Conservation (phyloP, 2,888 invertebrate genomes). For the Resseliella maxima region DNA sequence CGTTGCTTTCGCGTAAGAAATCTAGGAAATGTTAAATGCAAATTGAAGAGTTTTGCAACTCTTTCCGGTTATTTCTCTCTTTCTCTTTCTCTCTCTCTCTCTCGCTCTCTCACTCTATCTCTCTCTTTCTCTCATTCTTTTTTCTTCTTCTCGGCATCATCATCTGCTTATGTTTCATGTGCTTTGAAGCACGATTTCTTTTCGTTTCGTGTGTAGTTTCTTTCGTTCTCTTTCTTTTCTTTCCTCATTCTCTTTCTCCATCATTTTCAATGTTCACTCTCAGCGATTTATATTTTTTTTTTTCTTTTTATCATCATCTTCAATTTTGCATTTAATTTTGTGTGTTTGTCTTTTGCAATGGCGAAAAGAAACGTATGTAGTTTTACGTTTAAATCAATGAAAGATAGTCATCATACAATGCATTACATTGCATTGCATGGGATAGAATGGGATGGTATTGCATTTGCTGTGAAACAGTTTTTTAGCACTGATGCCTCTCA, state of each 20-base stretch:
- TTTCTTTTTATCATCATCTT: background rate
- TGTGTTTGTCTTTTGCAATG: constrained; percentile 19
- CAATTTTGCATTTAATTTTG: constrained; percentile 45
- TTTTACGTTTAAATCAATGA: constrained; percentile 2
- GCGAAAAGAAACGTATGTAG: background rate
- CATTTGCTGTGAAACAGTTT: background rate
- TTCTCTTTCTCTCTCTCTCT: too few species aligned
- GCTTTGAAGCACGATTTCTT: background rate
- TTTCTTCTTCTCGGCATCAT: background rate
- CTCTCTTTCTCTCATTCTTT: background rate
- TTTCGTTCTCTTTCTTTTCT: background rate
- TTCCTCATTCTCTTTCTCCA: background rate
- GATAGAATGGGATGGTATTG: background rate
- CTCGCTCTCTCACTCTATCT: too few species aligned
- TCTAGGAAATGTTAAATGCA: constrained; percentile 51
- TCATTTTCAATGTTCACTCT: background rate
- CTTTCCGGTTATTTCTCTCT: constrained; percentile 21
- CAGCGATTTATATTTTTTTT: background rate
- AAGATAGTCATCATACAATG: constrained; percentile 4
- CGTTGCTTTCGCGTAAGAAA: constrained; percentile 32
- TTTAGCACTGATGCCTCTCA: background rate
- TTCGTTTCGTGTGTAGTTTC: background rate
- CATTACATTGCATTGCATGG: background rate
- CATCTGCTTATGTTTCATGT: background rate
- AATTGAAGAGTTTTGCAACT: constrained; percentile 51